A percentile compares a stretch with the other conserved stretches of the same genome.
Evolutionary conservation across 1,140 invertebrate genomes (phyloP).

Genomic region (Dufourea novaeangliae): DNA sequence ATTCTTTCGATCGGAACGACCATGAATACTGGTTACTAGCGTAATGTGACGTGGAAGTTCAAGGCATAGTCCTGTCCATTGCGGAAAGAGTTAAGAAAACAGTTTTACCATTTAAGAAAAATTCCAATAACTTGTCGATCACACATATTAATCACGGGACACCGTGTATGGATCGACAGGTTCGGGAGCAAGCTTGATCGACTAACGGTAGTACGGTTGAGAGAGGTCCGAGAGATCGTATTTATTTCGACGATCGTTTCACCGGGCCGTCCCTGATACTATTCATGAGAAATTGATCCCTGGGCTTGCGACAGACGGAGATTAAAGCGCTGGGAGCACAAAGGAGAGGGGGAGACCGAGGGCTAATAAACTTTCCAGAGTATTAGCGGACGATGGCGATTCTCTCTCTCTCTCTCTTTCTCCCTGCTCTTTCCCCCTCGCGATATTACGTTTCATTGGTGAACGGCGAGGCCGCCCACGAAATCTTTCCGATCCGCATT

Average conservation of each 20-base stretch:
- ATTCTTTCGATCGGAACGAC: too few species aligned
- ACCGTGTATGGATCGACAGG: too few species aligned
- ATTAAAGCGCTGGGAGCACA: constrained; percentile 34
- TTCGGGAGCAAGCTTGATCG: too few species aligned
- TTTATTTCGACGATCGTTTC: neutral
- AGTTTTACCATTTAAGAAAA: too few species aligned
- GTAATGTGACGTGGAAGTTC: too few species aligned
- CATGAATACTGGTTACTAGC: too few species aligned
- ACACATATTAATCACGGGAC: too few species aligned
- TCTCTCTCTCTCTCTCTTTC: neutral
- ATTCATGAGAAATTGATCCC: constrained; percentile 9
- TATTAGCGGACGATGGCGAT: constrained; percentile 34
- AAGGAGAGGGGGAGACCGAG: constrained; percentile 14
- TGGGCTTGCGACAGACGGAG: neutral
- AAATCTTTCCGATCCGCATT: constrained; percentile 33
- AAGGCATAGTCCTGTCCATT: too few species aligned
- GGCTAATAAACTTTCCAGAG: constrained; percentile 44
- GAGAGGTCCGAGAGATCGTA: neutral
- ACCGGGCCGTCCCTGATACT: neutral
- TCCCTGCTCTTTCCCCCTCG: too few species aligned
- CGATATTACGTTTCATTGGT: constrained; percentile 40
- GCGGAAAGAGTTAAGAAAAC: too few species aligned
- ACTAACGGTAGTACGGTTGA: too few species aligned
- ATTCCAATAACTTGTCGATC: too few species aligned
- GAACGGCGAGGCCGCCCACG: constrained; percentile 1